Evolutionary conservation across 2,113 vertebrate species (phyloP), one percentile per base, ranked within the genome.

Genomic region (Taurulus bubalis): DNA sequence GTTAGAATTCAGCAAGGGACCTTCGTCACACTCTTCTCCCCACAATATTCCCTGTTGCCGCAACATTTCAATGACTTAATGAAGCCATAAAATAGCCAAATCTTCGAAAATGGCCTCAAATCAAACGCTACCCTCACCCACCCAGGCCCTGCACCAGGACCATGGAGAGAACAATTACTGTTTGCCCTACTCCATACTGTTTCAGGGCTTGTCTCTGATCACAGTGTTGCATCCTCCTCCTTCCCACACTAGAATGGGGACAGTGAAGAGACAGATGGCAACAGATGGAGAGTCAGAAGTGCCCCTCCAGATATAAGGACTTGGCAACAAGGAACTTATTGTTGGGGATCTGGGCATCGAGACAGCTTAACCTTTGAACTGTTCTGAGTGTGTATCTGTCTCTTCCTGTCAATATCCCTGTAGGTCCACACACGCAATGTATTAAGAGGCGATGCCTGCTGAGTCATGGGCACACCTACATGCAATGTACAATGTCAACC

Each of bases 221-320:
- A 68, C 78, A 83, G 76, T 49, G 75, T 47, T 67, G 77, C 70
- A 34, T 75, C 70, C 71, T 71, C 70, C 60, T 88, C 69, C 77
- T 76, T 87, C 85, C 80, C 82, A 55, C 77, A 69, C 70, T 55
- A 86, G 89, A 94, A 93, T 82, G 85, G 80, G 93, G 88, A 91
- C 93, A 91, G 88, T 26, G 80, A 79, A 59, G 80, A 85, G 80
- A 87, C 94, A 94, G 93, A 95, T 94, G 94, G 95, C 91, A 90
- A 81, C 95, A 95, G 94, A 95, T 94, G 94, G 95, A 92, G 90
- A 90, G 85, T 94, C 92, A 91, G 81, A 91, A 90, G 87, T 74
- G 80, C 85, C 92, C 94, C 94, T 94, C 90, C 87, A 93, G 95
- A 92, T 89, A 93, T 77, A 49, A 86, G 75, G 71, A 90, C 88